phyloP scores from a whole-genome alignment of 2,797 vertebrate species.

The Onychomys leucogaster region DNA sequence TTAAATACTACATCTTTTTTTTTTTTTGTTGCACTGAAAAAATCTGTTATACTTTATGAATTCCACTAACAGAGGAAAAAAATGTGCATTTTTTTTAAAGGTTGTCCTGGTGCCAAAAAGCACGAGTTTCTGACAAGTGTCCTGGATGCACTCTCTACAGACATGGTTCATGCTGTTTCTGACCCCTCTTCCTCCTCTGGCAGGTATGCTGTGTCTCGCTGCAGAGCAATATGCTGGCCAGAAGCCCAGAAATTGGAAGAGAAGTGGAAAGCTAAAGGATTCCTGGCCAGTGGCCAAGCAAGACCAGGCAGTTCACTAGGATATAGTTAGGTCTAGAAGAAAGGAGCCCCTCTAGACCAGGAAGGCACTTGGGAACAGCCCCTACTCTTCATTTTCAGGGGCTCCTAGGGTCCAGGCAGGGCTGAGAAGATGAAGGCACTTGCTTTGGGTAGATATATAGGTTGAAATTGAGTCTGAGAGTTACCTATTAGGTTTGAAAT shows the following conservation, averaged over 20 bases:
- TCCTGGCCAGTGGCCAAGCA: accelerated
- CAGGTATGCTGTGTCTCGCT: conserved; percentile 87
- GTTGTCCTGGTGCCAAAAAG: conserved; percentile 97
- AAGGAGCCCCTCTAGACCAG: accelerated
- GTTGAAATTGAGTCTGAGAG: not conserved
- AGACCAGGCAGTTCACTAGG: not conserved
- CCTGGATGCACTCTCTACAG: conserved; percentile 96
- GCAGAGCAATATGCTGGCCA: accelerated
- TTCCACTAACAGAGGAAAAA: not conserved
- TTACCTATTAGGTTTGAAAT: not conserved
- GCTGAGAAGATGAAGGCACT: accelerated
- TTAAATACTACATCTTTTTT: not conserved
- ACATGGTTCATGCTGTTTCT: conserved; percentile 98
- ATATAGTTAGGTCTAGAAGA: too few relatives aligned
- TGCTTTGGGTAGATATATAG: accelerated
- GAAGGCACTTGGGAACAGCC: accelerated
- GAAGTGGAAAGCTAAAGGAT: not conserved
- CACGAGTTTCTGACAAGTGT: conserved; percentile 97
- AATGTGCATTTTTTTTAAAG: conserved; percentile 84
- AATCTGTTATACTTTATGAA: accelerated
- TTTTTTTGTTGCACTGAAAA: not conserved
- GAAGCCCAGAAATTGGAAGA: accelerated
- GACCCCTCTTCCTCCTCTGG: conserved; percentile 92
- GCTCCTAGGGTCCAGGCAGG: accelerated
- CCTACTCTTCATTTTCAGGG: accelerated